phyloP scores from a whole-genome alignment of 2,113 vertebrate species.

The Chascanopsetta lugubris region DNA sequence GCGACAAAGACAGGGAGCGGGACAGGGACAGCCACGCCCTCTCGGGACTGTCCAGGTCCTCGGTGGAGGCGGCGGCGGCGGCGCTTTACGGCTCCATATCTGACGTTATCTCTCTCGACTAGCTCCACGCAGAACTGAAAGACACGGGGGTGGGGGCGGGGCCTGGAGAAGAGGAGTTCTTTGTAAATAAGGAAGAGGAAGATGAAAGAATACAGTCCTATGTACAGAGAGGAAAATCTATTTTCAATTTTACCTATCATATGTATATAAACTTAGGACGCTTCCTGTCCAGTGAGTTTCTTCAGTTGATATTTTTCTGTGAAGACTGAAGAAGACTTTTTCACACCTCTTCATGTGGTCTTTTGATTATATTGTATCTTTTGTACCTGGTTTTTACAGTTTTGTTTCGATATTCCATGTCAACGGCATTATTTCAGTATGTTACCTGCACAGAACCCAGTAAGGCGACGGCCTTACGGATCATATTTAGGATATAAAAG shows the following conservation, averaged over 20 bases:
- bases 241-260: slow-evolving; percentile 99
- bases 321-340: slow-evolving; percentile 95
- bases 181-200: slow-evolving; percentile 80
- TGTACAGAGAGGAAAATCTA: slow-evolving; percentile 99
- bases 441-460: slow-evolving; percentile 64
- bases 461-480: slow-evolving; percentile 59
- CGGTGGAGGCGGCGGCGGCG: slow-evolving; percentile 85
- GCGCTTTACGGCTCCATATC: slow-evolving; percentile 96
- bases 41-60: slow-evolving; percentile 82
- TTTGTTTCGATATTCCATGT: slow-evolving; percentile 83
- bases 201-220: slow-evolving; percentile 81
- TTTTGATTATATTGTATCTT: slow-evolving; percentile 86
- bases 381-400: slow-evolving; percentile 82
- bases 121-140: slow-evolving; percentile 74
- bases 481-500: slow-evolving; percentile 67
- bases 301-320: slow-evolving; percentile 90
- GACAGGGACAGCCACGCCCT: slow-evolving; percentile 88
- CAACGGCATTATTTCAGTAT: slow-evolving; percentile 85
- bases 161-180: slow-evolving; percentile 49
- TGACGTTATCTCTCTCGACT: slow-evolving; percentile 98
- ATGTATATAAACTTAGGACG: slow-evolving; percentile 99
- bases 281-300: slow-evolving; percentile 90
- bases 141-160: slow-evolving; percentile 64
- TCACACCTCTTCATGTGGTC: slow-evolving; percentile 84
- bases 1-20: slow-evolving; percentile 84